Conservation (phyloP, 2,888 invertebrate genomes). For the Chaitophorus viminalis region DNA sequence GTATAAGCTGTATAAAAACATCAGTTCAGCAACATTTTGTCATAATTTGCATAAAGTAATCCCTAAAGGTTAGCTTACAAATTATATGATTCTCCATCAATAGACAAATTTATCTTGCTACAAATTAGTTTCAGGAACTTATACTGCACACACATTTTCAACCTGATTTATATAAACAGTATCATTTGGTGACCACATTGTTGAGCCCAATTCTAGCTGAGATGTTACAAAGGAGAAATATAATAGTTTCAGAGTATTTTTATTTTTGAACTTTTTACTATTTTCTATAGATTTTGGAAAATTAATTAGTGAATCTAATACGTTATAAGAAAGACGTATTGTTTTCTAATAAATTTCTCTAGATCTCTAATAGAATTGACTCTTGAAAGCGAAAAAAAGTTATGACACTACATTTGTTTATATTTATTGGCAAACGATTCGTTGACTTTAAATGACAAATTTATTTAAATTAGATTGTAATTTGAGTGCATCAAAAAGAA, state of each 20-base stretch:
- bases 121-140: slow-evolving; percentile 3
- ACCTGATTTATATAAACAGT: background rate
- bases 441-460: no score
- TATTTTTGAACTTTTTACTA: background rate
- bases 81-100: background rate
- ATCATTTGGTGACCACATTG: background rate
- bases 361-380: no score
- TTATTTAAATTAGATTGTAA: no score
- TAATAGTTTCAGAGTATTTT: background rate
- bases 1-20: background rate
- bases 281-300: background rate
- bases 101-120: background rate
- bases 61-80: background rate
- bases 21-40: background rate
- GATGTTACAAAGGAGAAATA: background rate
- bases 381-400: no score
- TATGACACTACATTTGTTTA: no score
- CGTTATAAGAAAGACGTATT: background rate
- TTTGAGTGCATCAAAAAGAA: no score
- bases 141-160: background rate
- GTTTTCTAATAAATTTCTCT: background rate
- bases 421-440: no score
- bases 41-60: background rate
- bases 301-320: background rate
- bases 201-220: background rate